Percentiles rank a stretch among this genome's conserved stretches.
These are phyloP conservation scores for Hybos culiciformis DNA, from an alignment of 2,888 invertebrate species.

Conservation along the genomic window DNA sequence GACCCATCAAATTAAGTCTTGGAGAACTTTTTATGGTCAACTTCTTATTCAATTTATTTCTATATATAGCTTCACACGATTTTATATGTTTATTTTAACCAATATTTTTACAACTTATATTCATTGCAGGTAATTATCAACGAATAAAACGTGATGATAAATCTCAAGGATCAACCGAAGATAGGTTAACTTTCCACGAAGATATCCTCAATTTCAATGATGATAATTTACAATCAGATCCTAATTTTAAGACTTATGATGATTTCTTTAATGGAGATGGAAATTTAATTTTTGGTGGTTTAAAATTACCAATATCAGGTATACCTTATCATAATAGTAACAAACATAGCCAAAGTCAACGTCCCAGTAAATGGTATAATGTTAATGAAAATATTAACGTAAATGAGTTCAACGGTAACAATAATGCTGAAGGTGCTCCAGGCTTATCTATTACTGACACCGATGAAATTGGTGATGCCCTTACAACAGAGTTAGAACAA, in stretches of 20 bases:
- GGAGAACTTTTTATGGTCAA: no score
- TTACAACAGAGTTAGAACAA: slow-evolving; percentile 71
- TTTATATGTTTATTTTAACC: no score
- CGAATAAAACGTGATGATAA: background rate
- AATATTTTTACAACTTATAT: no score
- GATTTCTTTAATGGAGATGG: slow-evolving; percentile 21
- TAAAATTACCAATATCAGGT: background rate
- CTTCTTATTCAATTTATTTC: no score
- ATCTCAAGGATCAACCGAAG: slow-evolving; percentile 11
- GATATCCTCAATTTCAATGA: slow-evolving; percentile 27
- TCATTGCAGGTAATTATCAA: slow-evolving; percentile 5
- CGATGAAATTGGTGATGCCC: slow-evolving; percentile 46
- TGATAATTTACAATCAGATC: slow-evolving; percentile 25
- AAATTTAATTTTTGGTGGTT: background rate
- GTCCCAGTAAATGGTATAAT: background rate
- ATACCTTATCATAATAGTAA: background rate
- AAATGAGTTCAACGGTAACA: slow-evolving; percentile 8
- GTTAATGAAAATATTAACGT: background rate
- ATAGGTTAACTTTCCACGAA: slow-evolving; percentile 25
- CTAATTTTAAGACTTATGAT: slow-evolving; percentile 31
- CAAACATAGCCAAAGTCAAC: background rate
- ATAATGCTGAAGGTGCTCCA: slow-evolving; percentile 11
- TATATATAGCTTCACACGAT: no score
- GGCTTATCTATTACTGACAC: slow-evolving; percentile 17
- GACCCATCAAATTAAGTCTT: no score